phyloP scores from a whole-genome alignment of 2,797 vertebrate genomes.

The Balearica regulorum region DNA sequence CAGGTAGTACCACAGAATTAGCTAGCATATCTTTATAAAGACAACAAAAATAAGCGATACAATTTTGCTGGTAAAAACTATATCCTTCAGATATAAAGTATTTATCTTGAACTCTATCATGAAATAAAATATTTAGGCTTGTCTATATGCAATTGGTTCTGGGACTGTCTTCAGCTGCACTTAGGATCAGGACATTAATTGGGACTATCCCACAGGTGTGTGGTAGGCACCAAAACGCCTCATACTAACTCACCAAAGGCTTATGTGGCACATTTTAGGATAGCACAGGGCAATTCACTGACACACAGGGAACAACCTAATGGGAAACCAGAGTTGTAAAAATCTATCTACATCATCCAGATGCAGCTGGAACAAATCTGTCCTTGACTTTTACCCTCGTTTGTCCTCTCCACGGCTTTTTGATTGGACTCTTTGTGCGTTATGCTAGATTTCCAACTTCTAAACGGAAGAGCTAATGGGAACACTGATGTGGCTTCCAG shows the following conservation, averaged over 20 bases:
- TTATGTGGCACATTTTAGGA: neutral
- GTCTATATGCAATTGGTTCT: neutral
- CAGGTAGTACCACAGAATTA: neutral
- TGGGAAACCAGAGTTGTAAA: neutral
- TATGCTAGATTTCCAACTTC: neutral
- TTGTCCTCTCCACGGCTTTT: neutral
- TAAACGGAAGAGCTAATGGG: neutral
- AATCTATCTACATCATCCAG: neutral
- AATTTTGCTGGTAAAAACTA: neutral
- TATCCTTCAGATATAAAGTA: neutral
- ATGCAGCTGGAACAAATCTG: neutral
- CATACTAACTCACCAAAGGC: neutral
- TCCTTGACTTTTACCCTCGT: neutral
- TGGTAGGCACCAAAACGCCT: neutral
- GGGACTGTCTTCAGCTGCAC: neutral
- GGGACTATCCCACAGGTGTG: rapidly evolving
- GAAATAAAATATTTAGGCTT: neutral
- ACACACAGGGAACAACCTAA: neutral
- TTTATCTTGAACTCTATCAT: neutral
- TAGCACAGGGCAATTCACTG: neutral
- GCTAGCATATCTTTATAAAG: neutral
- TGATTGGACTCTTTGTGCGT: neutral
- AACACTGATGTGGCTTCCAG: neutral
- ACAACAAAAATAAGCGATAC: neutral
- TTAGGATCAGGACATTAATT: neutral